phyloP scores from a whole-genome alignment of 2,888 invertebrate species.

The Patella pellucida region DNA sequence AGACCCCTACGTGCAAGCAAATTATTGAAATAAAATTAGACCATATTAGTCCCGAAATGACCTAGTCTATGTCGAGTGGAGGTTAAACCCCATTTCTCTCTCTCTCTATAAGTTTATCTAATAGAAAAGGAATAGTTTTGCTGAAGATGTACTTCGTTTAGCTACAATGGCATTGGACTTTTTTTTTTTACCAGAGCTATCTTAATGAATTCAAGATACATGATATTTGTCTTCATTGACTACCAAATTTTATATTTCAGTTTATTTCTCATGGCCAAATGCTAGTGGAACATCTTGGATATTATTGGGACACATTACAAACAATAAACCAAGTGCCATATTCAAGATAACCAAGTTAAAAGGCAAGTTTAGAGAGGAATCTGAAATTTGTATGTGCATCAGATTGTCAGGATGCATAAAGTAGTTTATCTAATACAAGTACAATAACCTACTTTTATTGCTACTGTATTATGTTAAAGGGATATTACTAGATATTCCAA shows the following conservation, averaged over 20 bases:
- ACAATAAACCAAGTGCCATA: slow-evolving; percentile 95
- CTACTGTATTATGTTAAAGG: neutral
- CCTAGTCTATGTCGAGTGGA: too few species aligned
- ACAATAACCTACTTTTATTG: neutral
- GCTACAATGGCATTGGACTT: too few species aligned
- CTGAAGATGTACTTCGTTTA: neutral
- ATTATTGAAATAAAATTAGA: too few species aligned
- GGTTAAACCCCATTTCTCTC: too few species aligned
- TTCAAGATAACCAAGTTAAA: slow-evolving; percentile 87
- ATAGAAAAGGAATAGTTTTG: neutral
- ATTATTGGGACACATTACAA: slow-evolving; percentile 91
- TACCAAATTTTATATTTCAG: slow-evolving; percentile 71
- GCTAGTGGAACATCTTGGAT: slow-evolving; percentile 80
- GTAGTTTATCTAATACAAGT: neutral
- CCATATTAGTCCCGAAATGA: too few species aligned
- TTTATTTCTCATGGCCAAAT: slow-evolving; percentile 83
- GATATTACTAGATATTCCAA: too few species aligned
- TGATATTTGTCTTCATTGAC: neutral
- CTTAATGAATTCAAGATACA: neutral
- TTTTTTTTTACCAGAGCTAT: neutral
- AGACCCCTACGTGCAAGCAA: too few species aligned
- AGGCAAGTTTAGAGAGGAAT: slow-evolving; percentile 34
- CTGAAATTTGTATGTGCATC: neutral
- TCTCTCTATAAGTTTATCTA: too few species aligned
- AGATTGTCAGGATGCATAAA: neutral